Percentiles rank a stretch among this genome's conserved stretches.
phyloP scores from a whole-genome alignment of 2,888 invertebrate species.

The Petrolisthes cinctipes region DNA sequence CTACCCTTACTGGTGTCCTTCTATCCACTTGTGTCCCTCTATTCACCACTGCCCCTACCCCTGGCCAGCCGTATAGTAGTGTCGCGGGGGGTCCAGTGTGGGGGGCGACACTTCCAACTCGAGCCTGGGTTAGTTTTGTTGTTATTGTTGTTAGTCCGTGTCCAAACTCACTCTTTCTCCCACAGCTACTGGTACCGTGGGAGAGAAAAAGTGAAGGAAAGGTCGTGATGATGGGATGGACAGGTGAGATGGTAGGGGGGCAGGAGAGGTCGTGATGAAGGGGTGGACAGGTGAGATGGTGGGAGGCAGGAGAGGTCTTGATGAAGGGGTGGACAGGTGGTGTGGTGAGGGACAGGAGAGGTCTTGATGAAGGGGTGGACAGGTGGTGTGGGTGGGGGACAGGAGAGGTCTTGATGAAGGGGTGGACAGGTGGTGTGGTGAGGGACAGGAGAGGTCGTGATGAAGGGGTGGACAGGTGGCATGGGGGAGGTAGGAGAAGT shows the following conservation, averaged over 20 bases:
- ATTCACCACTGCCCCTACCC: too few relatives aligned
- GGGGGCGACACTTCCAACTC: too few relatives aligned
- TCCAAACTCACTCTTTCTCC: too few relatives aligned
- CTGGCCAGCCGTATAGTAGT: too few relatives aligned
- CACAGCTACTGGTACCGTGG: too few relatives aligned
- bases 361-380: not conserved
- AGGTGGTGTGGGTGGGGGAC: not conserved
- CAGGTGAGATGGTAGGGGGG: not conserved
- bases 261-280: not conserved
- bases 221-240: too few relatives aligned
- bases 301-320: not conserved
- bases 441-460: not conserved
- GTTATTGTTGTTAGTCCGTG: too few relatives aligned
- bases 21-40: too few relatives aligned
- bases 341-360: not conserved
- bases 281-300: not conserved
- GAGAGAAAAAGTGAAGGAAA: too few relatives aligned
- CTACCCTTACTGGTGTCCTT: too few relatives aligned
- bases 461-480: not conserved
- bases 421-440: not conserved
- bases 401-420: not conserved
- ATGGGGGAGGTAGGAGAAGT: not conserved
- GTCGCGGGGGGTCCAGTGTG: too few relatives aligned
- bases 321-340: not conserved
- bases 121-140: too few relatives aligned